These are phyloP conservation scores for Cerastis leucographa DNA, from an alignment of 2,888 invertebrate genomes.

Conservation along the genomic window DNA sequence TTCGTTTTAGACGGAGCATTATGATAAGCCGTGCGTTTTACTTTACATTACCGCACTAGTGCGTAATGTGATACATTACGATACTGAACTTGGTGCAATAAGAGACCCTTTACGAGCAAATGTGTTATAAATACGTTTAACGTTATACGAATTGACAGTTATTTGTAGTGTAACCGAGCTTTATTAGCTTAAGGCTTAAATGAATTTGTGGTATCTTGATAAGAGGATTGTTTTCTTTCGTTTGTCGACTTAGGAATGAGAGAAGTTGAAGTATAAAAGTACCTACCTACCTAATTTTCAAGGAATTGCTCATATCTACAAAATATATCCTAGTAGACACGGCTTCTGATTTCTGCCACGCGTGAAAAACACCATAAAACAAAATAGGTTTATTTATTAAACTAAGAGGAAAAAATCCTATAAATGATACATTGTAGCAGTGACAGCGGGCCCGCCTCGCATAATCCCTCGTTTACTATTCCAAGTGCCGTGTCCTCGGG, in stretches of 20 bases:
- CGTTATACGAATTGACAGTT: not conserved
- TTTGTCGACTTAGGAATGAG: too few species aligned
- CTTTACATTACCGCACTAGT: too few species aligned
- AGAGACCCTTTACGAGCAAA: too few species aligned
- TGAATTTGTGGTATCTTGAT: not conserved
- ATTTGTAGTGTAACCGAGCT: not conserved
- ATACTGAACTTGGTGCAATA: too few species aligned
- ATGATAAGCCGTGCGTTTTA: too few species aligned
- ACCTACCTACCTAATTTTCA: not conserved
- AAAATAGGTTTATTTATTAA: slow-evolving; percentile 36
- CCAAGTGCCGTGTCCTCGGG: slow-evolving; percentile 46
- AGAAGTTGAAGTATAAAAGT: not conserved
- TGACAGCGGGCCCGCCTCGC: slow-evolving; percentile 10
- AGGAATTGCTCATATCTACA: not conserved
- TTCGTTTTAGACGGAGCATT: too few species aligned
- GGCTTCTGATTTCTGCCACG: not conserved
- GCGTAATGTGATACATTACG: too few species aligned
- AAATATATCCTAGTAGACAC: too few species aligned
- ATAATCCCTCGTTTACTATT: slow-evolving; percentile 58
- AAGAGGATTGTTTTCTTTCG: too few species aligned
- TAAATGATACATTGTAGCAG: slow-evolving; percentile 44
- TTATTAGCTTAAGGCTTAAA: not conserved
- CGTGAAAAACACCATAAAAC: slow-evolving; percentile 16
- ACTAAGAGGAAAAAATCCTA: not conserved
- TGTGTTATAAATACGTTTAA: not conserved